phyloP scores from a whole-genome alignment of 1,140 invertebrate species.

The Drosophila punjabiensis region DNA sequence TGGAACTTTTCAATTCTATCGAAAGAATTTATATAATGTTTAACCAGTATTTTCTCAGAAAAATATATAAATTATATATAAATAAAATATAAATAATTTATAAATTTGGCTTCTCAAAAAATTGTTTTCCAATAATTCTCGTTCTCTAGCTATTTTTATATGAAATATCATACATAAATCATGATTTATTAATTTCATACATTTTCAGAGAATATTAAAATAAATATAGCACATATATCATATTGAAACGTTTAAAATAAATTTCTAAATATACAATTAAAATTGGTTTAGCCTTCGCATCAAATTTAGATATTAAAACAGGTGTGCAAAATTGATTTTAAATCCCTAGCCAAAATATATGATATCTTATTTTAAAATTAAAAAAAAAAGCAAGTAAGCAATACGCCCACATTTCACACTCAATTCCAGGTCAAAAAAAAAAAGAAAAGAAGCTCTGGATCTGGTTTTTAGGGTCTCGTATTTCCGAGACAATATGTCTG shows the following conservation, averaged over 20 bases:
- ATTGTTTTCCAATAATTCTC: not conserved
- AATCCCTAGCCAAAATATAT: not conserved
- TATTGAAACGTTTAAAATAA: not conserved
- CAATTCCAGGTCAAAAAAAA: not conserved
- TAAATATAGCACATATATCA: not conserved
- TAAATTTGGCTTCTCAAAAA: not conserved
- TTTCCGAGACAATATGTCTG: conserved; percentile 60
- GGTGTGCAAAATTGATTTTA: not conserved
- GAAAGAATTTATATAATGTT: too few species aligned
- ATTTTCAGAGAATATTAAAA: not conserved
- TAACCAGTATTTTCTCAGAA: too few species aligned
- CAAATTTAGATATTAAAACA: not conserved
- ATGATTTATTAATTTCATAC: not conserved
- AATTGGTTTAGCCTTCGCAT: not conserved
- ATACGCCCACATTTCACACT: not conserved
- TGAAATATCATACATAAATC: not conserved
- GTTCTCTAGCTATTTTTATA: not conserved
- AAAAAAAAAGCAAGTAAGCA: not conserved
- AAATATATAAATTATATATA: too few species aligned
- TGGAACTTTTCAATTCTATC: too few species aligned
- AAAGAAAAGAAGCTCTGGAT: not conserved
- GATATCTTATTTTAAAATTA: not conserved
- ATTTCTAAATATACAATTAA: not conserved
- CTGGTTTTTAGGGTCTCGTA: conserved; percentile 21
- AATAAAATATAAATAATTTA: too few species aligned